A percentile compares a stretch with the other conserved stretches of the same genome.
Conservation (phyloP, 2,113 vertebrate genomes). For the Megaceryle maxima region DNA sequence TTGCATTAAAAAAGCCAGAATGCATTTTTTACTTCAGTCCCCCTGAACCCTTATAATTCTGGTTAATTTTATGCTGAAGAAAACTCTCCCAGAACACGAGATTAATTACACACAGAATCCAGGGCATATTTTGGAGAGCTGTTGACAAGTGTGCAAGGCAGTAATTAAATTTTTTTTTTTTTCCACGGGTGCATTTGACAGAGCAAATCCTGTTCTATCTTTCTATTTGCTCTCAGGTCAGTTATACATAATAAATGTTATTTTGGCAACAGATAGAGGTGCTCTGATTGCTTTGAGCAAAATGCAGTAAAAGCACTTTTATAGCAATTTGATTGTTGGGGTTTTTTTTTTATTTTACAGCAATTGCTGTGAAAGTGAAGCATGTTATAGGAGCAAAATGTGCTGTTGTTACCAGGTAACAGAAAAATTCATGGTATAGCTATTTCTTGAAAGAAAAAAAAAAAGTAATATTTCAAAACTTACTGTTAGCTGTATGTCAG, state of each 20-base stretch:
- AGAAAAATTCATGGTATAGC: not conserved
- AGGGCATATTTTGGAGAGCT: not conserved
- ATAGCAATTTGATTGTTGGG: not conserved
- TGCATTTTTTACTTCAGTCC: not conserved
- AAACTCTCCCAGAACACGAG: not conserved
- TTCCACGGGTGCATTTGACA: not conserved
- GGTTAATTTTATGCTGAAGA: not conserved
- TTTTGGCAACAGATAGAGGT: not conserved
- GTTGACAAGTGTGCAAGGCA: not conserved
- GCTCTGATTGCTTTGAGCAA: not conserved
- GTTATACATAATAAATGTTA: not conserved
- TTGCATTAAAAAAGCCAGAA: not conserved
- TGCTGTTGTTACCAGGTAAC: not conserved
- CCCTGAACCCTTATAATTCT: not conserved
- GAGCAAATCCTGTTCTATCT: not conserved
- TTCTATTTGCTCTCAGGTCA: not conserved
- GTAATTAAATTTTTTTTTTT: not conserved
- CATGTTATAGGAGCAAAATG: not conserved
- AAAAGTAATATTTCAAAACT: not conserved
- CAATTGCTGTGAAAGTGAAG: not conserved
- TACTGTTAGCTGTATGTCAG: constrained; percentile 86
- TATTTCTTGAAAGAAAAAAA: not conserved
- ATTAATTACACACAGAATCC: not conserved
- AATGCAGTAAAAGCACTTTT: not conserved
- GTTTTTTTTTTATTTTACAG: not conserved